Percentiles rank a stretch among this genome's conserved stretches.
phyloP scores from a whole-genome alignment of 2,113 vertebrate species.

The Calypte anna region DNA sequence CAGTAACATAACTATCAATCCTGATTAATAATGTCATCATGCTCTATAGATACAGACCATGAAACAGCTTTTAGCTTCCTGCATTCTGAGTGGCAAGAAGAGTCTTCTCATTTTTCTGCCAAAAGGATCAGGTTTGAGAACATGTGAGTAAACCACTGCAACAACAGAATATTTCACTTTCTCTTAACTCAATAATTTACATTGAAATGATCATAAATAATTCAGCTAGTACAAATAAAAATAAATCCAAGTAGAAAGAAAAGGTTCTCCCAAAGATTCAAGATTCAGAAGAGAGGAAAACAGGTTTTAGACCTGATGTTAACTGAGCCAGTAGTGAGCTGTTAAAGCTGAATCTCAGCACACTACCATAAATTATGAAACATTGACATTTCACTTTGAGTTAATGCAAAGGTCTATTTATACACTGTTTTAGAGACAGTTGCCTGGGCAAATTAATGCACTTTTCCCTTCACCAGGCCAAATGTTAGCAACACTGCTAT shows the following conservation, averaged over 20 bases:
- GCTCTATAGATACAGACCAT: not conserved
- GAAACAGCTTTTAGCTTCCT: conserved; percentile 3
- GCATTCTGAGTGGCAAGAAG: not conserved
- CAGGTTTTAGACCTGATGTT: conserved; percentile 52
- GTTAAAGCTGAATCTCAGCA: conserved; percentile 56
- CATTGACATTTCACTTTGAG: conserved; percentile 64
- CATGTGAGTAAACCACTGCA: not conserved
- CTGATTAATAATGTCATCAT: not conserved
- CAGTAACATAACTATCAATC: not conserved
- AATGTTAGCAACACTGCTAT: conserved; percentile 46
- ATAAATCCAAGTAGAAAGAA: conserved; percentile 27
- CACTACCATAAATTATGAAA: conserved; percentile 71
- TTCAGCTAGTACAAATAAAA: conserved; percentile 10
- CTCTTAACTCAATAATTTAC: conserved; percentile 14
- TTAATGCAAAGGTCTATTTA: conserved; percentile 63
- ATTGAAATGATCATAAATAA: conserved; percentile 28
- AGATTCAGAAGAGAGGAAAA: conserved; percentile 7
- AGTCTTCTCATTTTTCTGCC: not conserved
- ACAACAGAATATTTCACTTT: not conserved
- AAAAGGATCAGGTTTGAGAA: not conserved
- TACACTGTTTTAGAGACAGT: conserved; percentile 10
- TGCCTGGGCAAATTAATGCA: conserved; percentile 43
- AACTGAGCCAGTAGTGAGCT: conserved; percentile 36
- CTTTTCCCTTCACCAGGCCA: conserved; percentile 21
- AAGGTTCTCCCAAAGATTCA: conserved; percentile 9